A percentile compares a stretch with the other conserved stretches of the same genome.
Conservation (phyloP, 2,113 vertebrate species). For the Forbesichthys agassizii region DNA sequence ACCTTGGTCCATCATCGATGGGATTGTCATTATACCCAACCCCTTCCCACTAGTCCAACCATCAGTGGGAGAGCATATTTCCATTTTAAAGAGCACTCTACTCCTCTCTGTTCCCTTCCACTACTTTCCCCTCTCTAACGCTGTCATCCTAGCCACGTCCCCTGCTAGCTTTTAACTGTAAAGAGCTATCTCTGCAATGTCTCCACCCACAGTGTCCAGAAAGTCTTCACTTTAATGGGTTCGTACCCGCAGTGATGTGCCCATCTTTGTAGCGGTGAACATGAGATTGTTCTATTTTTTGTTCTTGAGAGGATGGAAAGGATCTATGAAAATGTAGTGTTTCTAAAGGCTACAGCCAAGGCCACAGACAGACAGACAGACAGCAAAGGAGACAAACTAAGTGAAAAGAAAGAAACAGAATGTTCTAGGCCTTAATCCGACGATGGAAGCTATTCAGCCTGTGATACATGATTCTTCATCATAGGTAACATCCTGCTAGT, state of each 20-base stretch:
- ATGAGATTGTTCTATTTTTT: background rate
- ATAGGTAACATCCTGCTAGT: background rate
- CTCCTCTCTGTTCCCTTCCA: constrained; percentile 21
- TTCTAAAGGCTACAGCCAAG: constrained; percentile 11
- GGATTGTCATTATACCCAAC: constrained; percentile 49
- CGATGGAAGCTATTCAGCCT: background rate
- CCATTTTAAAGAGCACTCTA: constrained; percentile 54
- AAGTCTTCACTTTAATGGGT: constrained; percentile 35
- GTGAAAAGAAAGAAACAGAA: background rate
- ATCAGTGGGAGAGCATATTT: constrained; percentile 52
- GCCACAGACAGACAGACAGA: background rate
- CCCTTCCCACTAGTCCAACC: constrained; percentile 20
- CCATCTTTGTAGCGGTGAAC: too few relatives aligned
- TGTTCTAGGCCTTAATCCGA: background rate
- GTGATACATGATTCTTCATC: background rate
- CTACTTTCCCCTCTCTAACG: constrained; percentile 30
- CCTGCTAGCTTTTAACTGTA: constrained; percentile 22
- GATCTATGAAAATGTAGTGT: background rate
- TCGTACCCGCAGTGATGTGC: background rate
- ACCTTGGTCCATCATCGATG: constrained; percentile 19
- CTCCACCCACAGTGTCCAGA: constrained; percentile 16
- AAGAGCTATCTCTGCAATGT: constrained; percentile 23
- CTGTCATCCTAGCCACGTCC: constrained; percentile 7
- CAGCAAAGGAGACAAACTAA: constrained; percentile 3
- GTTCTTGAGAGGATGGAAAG: constrained; percentile 20